A percentile compares a stretch with the other conserved stretches of the same genome.
These are phyloP conservation scores for Onychomys arenicola DNA, from an alignment of 2,797 vertebrate species.

Conservation along the genomic window DNA sequence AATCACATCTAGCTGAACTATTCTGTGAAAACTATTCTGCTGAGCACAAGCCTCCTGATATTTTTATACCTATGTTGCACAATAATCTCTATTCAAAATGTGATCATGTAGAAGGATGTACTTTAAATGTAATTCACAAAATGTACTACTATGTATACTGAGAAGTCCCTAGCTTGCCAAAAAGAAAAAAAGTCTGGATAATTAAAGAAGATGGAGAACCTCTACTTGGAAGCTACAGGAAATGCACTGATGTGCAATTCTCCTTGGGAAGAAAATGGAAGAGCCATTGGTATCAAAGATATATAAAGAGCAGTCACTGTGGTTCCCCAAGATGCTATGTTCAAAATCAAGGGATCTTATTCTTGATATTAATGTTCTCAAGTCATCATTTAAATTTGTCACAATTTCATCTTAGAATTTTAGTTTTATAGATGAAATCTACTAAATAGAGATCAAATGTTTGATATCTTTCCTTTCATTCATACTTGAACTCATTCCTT, in stretches of 20 bases:
- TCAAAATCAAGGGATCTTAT: not conserved
- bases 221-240: not conserved
- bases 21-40: not conserved
- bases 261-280: not conserved
- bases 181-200: not conserved
- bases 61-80: not conserved
- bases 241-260: not conserved
- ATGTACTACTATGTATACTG: not conserved
- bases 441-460: not conserved
- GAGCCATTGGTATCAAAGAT: not conserved
- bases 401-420: not conserved
- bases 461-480: not conserved
- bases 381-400: not conserved
- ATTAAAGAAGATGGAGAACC: not conserved
- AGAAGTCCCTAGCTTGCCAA: not conserved
- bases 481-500: too few species aligned
- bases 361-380: not conserved
- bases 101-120: not conserved
- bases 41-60: not conserved
- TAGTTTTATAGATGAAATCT: not conserved
- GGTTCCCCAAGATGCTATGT: not conserved
- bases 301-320: not conserved
- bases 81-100: not conserved
- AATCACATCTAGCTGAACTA: not conserved
- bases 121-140: conserved; percentile 7